Base-by-base conservation (phyloP, 2,888 invertebrate species). In the Caenorhabditis panamensis region DNA sequence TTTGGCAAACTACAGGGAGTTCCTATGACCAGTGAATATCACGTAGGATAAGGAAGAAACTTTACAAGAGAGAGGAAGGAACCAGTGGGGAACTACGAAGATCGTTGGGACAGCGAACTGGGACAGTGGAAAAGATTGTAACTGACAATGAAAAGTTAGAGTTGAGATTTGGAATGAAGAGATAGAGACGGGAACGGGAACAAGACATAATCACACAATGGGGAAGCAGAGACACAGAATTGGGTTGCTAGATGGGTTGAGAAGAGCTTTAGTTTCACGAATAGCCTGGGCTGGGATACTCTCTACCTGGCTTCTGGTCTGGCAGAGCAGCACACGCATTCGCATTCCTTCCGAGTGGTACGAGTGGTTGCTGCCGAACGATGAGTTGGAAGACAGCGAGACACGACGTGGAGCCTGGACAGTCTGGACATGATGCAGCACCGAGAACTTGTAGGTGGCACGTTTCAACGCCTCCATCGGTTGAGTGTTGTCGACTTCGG, bases 191-290 rank as follows among this genome's bases (percentile, higher is more conserved):
- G 47, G n/a, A 64, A n/a, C n/a, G n/a, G 31, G 36, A 72, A 64
- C 63, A 64, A 56, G n/a, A 64, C 58, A 64, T 31, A 56, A n/a
- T 64, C 53, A 80, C 53, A 78, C 72, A 1, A 82, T 44, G 11
- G 72, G 77, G 83, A 89, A 89, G 73, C 89, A 89, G 16, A 89
- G 68, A 76, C 89, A 89, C 18, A 88, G 78, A 63, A 89, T 77
- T 9, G 88, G 88, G 28, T 89, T 89, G 31, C 83, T 79, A 49
- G 83, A 83, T 26, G 88, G 87, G 18, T 85, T 86, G 22, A 89
- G 81, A 59, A 89, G 84, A 53, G 84, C 86, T 41, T 88, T 88
- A 9, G 88, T 83, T 54, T 89, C 89, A 16, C 88, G 82, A 53
- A 89, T 72, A 9, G 88, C 86, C 58, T 86, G 86, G 2, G 86